Base-by-base conservation (phyloP, 2,888 invertebrate species). In the Xestia sexstrigata region DNA sequence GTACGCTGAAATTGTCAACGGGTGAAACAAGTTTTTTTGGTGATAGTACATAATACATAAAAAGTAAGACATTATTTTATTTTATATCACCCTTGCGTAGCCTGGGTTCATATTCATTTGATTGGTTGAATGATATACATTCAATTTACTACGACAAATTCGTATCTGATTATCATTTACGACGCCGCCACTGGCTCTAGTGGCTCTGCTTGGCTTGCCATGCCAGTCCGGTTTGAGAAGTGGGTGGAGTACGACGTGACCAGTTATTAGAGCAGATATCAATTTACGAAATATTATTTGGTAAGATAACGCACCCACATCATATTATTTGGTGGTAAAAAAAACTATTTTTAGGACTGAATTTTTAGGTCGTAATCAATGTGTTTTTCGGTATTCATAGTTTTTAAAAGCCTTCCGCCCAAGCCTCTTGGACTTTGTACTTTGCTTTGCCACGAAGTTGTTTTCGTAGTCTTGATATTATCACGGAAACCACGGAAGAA, bases 361-460 rank as follows among this genome's bases (percentile, higher is more conserved):
- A 17, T 5, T 47, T 47, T 47, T 47, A 47, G 20, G 49, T 66
- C 20, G 0, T 17, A 15, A 5, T 58, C 1, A 17, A 8, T 47
- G n/a, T 77, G 60, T 76, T 76, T 52, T 72, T 70, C 39, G 62
- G 35, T 35, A 35, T 55, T 9, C 52, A n/a, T 60, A n/a, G 20
- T 47, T 62, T 70, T 2, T 13, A 0, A 55, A 78, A 78, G 68
- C 83, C 73, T 84, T 73, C 58, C 76, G 63, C 39, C 71, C 63
- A 82, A 84, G 79, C 82, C 78, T 88, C 65, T 86, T 87, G 91
- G 89, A 91, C 91, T 91, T 91, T 91, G 91, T 81, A 81, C 87
- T 79, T 74, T 67, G 78, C 85, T 75, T 67, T 82, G 83, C 83
- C 80, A 85, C 80, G 83, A 87, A 82, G 74, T 79, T 74, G 76